A percentile compares a stretch with the other conserved stretches of the same genome.
These are phyloP conservation scores for Dryas iulia DNA, from an alignment of 1,140 invertebrate species.

Conservation along the genomic window DNA sequence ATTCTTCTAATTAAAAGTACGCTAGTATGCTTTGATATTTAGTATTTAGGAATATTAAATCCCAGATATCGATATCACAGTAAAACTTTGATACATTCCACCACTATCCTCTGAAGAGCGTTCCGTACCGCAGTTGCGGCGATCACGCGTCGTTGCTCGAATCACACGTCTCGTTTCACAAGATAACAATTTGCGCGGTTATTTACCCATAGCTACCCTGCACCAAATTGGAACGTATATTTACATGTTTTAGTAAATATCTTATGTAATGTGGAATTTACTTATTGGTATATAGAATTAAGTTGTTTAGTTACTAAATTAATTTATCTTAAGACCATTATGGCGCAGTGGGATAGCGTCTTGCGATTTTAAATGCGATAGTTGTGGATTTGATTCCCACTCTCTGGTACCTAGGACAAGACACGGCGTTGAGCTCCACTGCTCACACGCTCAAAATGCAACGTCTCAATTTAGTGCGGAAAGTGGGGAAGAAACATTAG, in stretches of 20 bases:
- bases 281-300: background rate
- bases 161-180: constrained; percentile 79
- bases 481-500: no score
- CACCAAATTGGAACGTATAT: constrained; percentile 61
- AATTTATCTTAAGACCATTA: no score
- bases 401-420: no score
- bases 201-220: constrained; percentile 65
- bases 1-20: no score
- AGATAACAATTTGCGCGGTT: constrained; percentile 78
- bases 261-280: background rate
- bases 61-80: background rate
- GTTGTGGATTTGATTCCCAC: no score
- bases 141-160: constrained; percentile 73
- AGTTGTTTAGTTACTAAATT: background rate
- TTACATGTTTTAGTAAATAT: constrained; percentile 23
- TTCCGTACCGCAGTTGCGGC: constrained; percentile 56
- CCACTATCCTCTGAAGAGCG: constrained; percentile 68
- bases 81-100: constrained; percentile 21
- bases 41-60: background rate
- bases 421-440: no score
- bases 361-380: no score
- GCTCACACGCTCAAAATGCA: no score
- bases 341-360: no score
- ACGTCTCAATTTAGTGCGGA: no score
- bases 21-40: no score